Evolutionary conservation across 23 tunicate species (phyloP).

Genomic region (Styela plicata): DNA sequence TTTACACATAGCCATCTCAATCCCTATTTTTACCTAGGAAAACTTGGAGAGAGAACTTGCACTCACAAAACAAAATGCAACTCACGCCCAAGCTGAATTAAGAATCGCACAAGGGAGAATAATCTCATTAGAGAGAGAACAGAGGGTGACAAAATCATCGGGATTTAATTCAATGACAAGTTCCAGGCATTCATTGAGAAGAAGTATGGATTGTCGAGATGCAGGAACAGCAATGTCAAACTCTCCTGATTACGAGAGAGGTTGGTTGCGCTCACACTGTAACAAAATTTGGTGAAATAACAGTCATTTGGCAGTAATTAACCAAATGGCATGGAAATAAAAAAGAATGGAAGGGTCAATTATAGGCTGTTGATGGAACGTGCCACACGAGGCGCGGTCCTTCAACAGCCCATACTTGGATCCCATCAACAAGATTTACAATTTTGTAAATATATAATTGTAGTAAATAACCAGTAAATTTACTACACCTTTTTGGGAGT

Average conservation of each 20-base stretch:
- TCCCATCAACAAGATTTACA: too few relatives aligned
- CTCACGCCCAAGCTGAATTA: constrained; percentile 21
- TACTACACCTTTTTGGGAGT: too few relatives aligned
- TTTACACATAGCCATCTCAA: too few relatives aligned
- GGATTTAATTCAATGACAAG: not conserved
- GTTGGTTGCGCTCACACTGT: not conserved
- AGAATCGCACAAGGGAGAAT: constrained; percentile 17
- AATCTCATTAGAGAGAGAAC: constrained; percentile 9
- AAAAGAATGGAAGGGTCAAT: too few relatives aligned
- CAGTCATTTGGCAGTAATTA: too few relatives aligned
- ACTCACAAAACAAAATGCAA: not conserved
- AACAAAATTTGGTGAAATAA: too few relatives aligned
- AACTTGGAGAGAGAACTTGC: constrained; percentile 12
- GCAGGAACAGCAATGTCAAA: constrained; percentile 10
- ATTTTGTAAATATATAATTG: too few relatives aligned
- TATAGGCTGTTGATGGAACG: too few relatives aligned
- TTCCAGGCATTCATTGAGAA: not conserved
- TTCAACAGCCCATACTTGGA: too few relatives aligned
- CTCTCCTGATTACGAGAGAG: constrained; percentile 13
- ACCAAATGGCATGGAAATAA: too few relatives aligned
- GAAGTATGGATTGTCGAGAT: not conserved
- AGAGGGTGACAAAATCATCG: not conserved
- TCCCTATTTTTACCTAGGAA: constrained; percentile 8
- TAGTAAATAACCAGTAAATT: too few relatives aligned
- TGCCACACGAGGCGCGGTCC: too few relatives aligned